These are phyloP conservation scores for Augiades crinisus DNA, from an alignment of 2,888 invertebrate genomes.

Conservation along the genomic window DNA sequence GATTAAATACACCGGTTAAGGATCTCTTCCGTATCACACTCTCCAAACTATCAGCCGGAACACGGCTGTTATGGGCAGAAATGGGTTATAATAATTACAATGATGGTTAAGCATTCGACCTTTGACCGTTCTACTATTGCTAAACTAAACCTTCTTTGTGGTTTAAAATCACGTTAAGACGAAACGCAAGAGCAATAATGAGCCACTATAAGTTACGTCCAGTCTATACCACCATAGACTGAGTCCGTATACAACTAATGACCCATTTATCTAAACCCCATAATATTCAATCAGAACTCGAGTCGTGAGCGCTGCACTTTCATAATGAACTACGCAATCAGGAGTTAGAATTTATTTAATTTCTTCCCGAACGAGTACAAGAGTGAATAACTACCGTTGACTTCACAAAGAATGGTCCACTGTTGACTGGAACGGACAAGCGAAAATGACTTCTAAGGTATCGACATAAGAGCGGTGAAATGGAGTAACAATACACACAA, in stretches of 20 bases:
- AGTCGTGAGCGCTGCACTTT: constrained; percentile 23
- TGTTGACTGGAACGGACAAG: constrained; percentile 12
- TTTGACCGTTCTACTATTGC: no score
- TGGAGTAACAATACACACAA: constrained; percentile 31
- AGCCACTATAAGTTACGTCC: neutral
- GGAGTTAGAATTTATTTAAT: constrained; percentile 24
- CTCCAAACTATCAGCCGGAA: no score
- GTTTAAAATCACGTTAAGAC: no score
- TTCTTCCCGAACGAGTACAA: constrained; percentile 26
- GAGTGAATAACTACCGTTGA: constrained; percentile 28
- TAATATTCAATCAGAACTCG: constrained; percentile 20
- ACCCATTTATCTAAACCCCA: constrained; percentile 16
- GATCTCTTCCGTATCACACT: no score
- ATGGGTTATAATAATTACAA: no score
- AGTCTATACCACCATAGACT: no score
- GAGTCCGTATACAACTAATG: constrained; percentile 3
- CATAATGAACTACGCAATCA: constrained; percentile 27
- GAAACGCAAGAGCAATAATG: no score
- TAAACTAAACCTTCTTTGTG: no score
- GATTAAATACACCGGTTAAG: no score
- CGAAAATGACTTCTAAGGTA: constrained; percentile 33
- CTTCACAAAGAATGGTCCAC: constrained; percentile 20
- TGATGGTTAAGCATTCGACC: no score
- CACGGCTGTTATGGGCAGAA: no score
- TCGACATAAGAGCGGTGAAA: constrained; percentile 36